A percentile compares a stretch with the other conserved stretches of the same genome.
Conservation (phyloP, 2,797 vertebrate genomes). For the Sebastes steindachneri region DNA sequence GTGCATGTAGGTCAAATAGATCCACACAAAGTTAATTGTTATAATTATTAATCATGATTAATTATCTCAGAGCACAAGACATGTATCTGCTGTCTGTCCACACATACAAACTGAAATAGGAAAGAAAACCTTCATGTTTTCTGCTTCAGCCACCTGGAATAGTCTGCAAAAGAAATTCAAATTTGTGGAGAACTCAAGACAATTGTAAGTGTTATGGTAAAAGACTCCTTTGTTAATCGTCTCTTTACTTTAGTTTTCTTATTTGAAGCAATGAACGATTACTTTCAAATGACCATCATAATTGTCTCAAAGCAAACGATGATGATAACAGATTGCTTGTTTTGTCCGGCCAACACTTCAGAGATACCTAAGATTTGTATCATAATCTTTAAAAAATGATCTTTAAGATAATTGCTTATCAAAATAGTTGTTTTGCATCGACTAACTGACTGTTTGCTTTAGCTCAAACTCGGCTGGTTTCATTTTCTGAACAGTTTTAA, state of each 20-base stretch:
- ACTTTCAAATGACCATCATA: neutral
- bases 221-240: neutral
- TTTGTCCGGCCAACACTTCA: too few species aligned
- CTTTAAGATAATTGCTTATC: neutral
- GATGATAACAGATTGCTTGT: neutral
- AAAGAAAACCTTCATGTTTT: neutral
- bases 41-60: neutral
- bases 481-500: neutral
- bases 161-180: neutral
- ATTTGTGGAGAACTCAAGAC: neutral
- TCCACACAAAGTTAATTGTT: neutral
- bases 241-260: neutral
- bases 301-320: neutral
- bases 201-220: neutral
- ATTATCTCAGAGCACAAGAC: neutral
- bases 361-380: neutral
- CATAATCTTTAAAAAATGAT: neutral
- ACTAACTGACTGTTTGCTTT: neutral
- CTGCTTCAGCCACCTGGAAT: neutral
- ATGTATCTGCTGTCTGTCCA: neutral
- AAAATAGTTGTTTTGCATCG: neutral
- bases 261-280: neutral
- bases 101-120: neutral
- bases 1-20: constrained; percentile 1
- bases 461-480: neutral